Base-by-base conservation (phyloP, 2,888 invertebrate genomes). In the Eristalis arbustorum region DNA sequence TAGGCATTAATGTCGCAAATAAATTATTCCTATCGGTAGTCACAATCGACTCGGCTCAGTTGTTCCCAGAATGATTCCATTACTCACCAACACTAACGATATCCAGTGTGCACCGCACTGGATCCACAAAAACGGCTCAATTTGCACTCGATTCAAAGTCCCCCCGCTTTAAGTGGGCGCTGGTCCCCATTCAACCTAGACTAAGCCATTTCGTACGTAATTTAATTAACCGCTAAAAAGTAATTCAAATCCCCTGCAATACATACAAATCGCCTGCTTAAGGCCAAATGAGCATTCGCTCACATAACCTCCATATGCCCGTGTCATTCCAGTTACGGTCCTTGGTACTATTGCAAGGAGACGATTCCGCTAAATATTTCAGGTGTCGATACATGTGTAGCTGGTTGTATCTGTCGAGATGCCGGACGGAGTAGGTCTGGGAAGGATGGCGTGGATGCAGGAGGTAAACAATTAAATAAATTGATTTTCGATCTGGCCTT, bases 141-240 rank as follows among this genome's bases (percentile, higher is more conserved):
- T 75, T 69, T 75, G 28, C 74, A 80, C 74, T 81, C 68, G 69
- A 57, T 71, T 59, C 23, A 49, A 66, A 34, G 34, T 37, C 64
- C 59, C 69, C 63, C 40, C 18, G 40, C 23, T 64, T 69, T 61
- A 8, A 49, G 18, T 31, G 31, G 31, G 6, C 31, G 31, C 8
- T 10, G 31, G 31, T 31, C 62, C 69, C 74, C 62, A 78, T 62
- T 81, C 67, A 62, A 13, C 49, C 49, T 49, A 49, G 77, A 85
- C 69, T 78, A 81, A 77, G 76, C 81, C 76, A 77, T 85, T 85
- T 85, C 77, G 78, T 81, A 85, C 81, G 77, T 81, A 81, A 81
- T 85, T 85, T 78, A 81, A 85, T 85, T 85, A 85, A 78, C 85
- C 81, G 77, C 85, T 85, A 74, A 85, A 85, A 85, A 74, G 77